Conservation (phyloP, 2,888 invertebrate genomes). For the Encarsia formosa region DNA sequence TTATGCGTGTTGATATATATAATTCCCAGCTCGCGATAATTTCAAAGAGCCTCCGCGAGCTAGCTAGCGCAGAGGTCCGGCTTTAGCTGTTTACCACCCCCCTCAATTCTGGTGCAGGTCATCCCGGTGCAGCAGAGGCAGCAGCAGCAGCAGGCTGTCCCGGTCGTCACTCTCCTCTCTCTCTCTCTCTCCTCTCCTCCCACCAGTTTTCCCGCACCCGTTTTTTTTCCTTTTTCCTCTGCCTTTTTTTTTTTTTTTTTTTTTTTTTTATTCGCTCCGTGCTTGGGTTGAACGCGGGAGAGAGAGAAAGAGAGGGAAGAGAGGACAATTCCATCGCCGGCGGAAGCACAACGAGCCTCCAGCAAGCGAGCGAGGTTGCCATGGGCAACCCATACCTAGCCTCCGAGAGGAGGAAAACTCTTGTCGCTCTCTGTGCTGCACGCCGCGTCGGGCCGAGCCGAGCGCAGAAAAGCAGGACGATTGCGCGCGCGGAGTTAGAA, state of each 20-base stretch:
- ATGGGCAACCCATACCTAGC: constrained; percentile 44
- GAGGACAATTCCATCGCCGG: constrained; percentile 46
- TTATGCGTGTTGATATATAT: too few relatives aligned
- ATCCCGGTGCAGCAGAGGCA: background rate
- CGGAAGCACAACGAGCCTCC: constrained; percentile 33
- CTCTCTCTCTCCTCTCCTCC: constrained; percentile 1
- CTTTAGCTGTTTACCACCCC: constrained; percentile 4
- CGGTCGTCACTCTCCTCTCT: background rate
- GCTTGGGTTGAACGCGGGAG: constrained; percentile 5
- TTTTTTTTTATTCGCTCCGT: constrained; percentile 17
- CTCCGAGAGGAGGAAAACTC: constrained; percentile 39
- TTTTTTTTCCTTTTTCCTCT: constrained; percentile 18
- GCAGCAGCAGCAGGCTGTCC: constrained; percentile 29
- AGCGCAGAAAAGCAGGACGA: constrained; percentile 34
- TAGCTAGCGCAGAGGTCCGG: background rate
- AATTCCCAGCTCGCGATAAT: constrained; percentile 2
- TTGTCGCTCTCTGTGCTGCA: too few relatives aligned
- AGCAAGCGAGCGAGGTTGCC: constrained; percentile 43
- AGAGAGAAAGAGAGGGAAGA: constrained; percentile 13
- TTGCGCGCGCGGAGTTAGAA: constrained; percentile 18
- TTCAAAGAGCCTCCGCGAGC: constrained; percentile 11
- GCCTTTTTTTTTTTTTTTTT: constrained; percentile 14
- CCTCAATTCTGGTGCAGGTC: constrained; percentile 8
- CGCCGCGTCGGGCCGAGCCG: too few relatives aligned
- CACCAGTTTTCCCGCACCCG: constrained; percentile 1